phyloP scores from a whole-genome alignment of 2,113 vertebrate species.

The Phoxinus phoxinus region DNA sequence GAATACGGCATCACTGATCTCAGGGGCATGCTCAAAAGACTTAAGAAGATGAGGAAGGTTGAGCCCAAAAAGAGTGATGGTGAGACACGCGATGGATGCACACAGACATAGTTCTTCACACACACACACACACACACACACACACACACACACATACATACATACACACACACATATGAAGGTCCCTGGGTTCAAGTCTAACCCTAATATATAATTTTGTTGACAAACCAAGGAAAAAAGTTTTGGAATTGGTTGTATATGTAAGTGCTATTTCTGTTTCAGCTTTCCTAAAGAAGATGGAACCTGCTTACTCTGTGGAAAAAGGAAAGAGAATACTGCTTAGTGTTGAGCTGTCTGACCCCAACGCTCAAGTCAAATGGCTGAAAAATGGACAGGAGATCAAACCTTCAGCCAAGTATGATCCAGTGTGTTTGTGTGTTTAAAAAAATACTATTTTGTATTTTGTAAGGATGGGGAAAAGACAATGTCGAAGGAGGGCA shows the following conservation, averaged over 20 bases:
- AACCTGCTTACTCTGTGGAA: constrained; percentile 84
- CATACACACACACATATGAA: not conserved
- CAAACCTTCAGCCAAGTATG: constrained; percentile 87
- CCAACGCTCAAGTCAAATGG: constrained; percentile 82
- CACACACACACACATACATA: not conserved
- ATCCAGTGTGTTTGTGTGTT: not conserved
- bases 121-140: not conserved
- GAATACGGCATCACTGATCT: constrained; percentile 93
- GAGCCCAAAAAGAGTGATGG: constrained; percentile 87
- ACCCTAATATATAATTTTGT: not conserved
- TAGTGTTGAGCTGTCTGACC: constrained; percentile 80
- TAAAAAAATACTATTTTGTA: not conserved
- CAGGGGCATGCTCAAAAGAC: constrained; percentile 86
- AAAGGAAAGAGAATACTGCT: constrained; percentile 84
- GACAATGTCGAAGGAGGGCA: not conserved
- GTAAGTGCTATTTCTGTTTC: not conserved
- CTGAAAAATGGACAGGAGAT: constrained; percentile 88
- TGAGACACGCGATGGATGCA: constrained; percentile 61
- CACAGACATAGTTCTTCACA: not conserved
- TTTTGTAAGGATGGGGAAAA: too few species aligned
- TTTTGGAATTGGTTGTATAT: not conserved
- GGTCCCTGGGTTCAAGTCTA: not conserved
- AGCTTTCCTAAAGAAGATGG: constrained; percentile 87
- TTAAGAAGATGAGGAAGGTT: constrained; percentile 86
- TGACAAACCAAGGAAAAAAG: not conserved